Percentiles rank a stretch among this genome's conserved stretches.
Evolutionary conservation across 1,140 invertebrate genomes (phyloP).

Genomic region (Caenorhabditis brenneri): DNA sequence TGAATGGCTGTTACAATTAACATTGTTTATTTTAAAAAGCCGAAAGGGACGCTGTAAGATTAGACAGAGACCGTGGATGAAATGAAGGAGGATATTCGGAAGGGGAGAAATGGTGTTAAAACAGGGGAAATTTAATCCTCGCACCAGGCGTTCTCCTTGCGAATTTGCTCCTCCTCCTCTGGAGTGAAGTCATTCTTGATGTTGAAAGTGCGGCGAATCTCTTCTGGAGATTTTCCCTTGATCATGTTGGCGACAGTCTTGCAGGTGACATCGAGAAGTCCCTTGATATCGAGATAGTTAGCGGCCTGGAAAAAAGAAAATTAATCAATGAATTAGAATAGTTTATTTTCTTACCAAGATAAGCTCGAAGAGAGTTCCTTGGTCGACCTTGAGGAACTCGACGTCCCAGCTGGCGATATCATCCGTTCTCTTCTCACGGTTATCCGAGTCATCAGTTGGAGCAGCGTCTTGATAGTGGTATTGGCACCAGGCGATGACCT

Average conservation of each 20-base stretch:
- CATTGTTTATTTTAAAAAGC: neutral
- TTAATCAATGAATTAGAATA: neutral
- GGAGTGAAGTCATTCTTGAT: conserved; percentile 98
- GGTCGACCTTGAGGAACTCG: conserved; percentile 92
- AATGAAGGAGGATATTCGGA: too few species aligned
- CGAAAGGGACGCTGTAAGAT: neutral
- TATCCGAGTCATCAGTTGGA: conserved; percentile 90
- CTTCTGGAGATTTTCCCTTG: conserved; percentile 86
- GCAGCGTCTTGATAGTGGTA: conserved; percentile 83
- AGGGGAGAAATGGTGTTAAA: too few species aligned
- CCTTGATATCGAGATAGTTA: conserved; percentile 97
- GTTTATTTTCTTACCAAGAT: conserved; percentile 75
- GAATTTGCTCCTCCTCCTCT: conserved; percentile 87
- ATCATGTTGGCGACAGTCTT: conserved; percentile 99
- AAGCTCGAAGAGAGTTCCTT: conserved; percentile 93
- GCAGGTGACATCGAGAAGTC: conserved; percentile 93
- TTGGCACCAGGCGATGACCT: conserved; percentile 77
- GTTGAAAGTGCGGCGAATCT: conserved; percentile 97
- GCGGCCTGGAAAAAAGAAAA: conserved; percentile 82
- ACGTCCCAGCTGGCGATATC: conserved; percentile 96
- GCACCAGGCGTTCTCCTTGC: conserved; percentile 98
- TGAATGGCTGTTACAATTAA: conserved; percentile 4
- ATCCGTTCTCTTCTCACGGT: conserved; percentile 96
- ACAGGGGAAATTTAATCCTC: conserved; percentile 74
- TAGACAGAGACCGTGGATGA: conserved; percentile 3